These are phyloP conservation scores for Cyclophora punctaria DNA, from an alignment of 2,888 invertebrate genomes.

Conservation along the genomic window DNA sequence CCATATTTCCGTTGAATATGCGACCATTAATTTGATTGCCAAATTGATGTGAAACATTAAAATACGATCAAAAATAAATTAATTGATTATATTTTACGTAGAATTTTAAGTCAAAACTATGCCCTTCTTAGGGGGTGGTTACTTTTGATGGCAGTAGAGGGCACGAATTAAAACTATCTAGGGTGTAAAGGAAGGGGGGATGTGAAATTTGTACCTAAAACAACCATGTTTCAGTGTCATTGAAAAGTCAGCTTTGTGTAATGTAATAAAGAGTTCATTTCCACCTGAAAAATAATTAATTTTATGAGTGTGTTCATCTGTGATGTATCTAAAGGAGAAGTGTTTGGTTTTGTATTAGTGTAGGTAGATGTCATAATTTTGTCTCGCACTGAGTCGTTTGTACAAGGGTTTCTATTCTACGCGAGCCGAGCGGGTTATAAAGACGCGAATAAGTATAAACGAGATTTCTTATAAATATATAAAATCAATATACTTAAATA, in stretches of 20 bases:
- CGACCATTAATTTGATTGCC: neutral
- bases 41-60: neutral
- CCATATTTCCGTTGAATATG: too few species aligned
- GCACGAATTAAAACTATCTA: constrained; percentile 41
- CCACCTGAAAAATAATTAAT: constrained; percentile 15
- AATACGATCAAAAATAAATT: neutral
- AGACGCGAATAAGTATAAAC: too few species aligned
- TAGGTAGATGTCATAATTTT: neutral
- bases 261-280: constrained; percentile 23
- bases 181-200: constrained; percentile 37
- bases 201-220: constrained; percentile 51
- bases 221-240: constrained; percentile 36
- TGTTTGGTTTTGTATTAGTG: constrained; percentile 12
- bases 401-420: too few species aligned
- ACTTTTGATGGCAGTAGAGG: constrained; percentile 11
- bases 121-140: constrained; percentile 2
- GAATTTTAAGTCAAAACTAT: constrained; percentile 10
- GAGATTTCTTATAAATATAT: too few species aligned
- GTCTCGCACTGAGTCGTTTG: too few species aligned
- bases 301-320: constrained; percentile 16
- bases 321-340: constrained; percentile 18
- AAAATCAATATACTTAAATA: too few species aligned
- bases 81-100: neutral
- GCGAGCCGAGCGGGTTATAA: too few species aligned
- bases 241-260: constrained; percentile 43